phyloP scores from a whole-genome alignment of 2,113 vertebrate species.

The Columba janthina region DNA sequence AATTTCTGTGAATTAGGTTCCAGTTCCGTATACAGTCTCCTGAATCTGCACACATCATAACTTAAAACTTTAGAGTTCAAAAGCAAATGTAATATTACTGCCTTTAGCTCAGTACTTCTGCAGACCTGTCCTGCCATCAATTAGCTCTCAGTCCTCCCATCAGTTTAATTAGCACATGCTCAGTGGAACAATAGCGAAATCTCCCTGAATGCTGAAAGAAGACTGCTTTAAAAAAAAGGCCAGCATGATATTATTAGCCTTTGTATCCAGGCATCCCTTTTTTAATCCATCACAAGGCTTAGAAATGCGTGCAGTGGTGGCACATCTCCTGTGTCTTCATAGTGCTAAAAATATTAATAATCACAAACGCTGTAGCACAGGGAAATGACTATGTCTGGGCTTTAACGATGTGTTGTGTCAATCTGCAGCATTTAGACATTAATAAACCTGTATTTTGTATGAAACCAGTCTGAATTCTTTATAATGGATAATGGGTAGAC shows the following conservation, averaged over 20 bases:
- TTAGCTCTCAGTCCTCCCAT: slow-evolving; percentile 38
- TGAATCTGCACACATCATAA: not conserved
- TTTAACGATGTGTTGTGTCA: slow-evolving; percentile 60
- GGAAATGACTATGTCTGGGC: slow-evolving; percentile 51
- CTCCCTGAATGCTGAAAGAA: slow-evolving; percentile 4
- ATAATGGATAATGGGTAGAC: not conserved
- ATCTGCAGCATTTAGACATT: slow-evolving; percentile 23
- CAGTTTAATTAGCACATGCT: not conserved
- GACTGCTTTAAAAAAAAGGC: not conserved
- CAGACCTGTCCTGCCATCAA: not conserved
- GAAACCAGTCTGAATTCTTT: not conserved
- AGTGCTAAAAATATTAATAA: slow-evolving; percentile 45
- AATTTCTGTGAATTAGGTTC: not conserved
- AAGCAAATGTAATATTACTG: not conserved
- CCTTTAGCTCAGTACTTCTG: not conserved
- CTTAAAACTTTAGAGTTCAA: not conserved
- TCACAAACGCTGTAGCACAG: not conserved
- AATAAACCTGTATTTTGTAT: slow-evolving; percentile 32
- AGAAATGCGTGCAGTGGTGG: not conserved
- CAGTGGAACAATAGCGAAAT: slow-evolving; percentile 14
- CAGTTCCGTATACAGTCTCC: not conserved
- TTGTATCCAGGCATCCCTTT: slow-evolving; percentile 4
- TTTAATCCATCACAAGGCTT: slow-evolving; percentile 17
- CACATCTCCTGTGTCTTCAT: slow-evolving; percentile 5
- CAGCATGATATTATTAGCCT: not conserved